A percentile compares a stretch with the other conserved stretches of the same genome.
Conservation (phyloP, 30 jellyfish, hydroid and myxozoan genomes). For the Aurelia sp. region DNA sequence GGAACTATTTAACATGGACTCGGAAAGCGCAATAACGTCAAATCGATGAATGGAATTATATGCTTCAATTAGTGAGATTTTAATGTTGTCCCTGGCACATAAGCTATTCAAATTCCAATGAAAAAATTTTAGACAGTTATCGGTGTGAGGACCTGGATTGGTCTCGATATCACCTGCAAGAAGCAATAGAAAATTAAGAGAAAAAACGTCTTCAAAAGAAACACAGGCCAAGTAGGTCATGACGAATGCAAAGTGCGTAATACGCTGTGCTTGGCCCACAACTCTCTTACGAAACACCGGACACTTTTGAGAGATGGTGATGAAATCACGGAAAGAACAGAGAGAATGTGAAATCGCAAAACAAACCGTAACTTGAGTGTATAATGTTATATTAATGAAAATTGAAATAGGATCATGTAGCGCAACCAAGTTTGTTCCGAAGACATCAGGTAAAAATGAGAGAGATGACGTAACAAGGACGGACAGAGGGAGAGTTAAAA, state of each 20-base stretch:
- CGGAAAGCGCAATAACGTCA: too few species aligned
- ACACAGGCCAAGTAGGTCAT: constrained; percentile 8
- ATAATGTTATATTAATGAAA: constrained; percentile 11
- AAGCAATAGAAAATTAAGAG: constrained; percentile 13
- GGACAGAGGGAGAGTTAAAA: not conserved
- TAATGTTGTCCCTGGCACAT: constrained; percentile 35
- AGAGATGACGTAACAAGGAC: constrained; percentile 2
- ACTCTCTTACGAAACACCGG: not conserved
- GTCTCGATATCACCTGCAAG: not conserved
- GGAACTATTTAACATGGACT: not conserved
- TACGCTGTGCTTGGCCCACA: constrained; percentile 11
- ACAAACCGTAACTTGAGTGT: constrained; percentile 20
- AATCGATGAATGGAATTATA: not conserved
- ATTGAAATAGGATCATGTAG: not conserved
- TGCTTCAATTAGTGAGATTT: constrained; percentile 30
- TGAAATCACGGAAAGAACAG: not conserved
- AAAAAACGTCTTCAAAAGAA: not conserved
- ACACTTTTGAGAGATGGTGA: constrained; percentile 10
- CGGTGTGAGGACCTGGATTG: constrained; percentile 51
- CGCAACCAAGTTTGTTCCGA: too few species aligned
- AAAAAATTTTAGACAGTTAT: not conserved
- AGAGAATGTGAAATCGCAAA: constrained; percentile 19
- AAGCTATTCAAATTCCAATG: not conserved
- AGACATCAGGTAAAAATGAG: constrained; percentile 31
- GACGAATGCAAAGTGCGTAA: not conserved